Evolutionary conservation across 1,140 invertebrate species (phyloP), one percentile per base, ranked within the genome.

Genomic region (Eulimnadia texana): DNA sequence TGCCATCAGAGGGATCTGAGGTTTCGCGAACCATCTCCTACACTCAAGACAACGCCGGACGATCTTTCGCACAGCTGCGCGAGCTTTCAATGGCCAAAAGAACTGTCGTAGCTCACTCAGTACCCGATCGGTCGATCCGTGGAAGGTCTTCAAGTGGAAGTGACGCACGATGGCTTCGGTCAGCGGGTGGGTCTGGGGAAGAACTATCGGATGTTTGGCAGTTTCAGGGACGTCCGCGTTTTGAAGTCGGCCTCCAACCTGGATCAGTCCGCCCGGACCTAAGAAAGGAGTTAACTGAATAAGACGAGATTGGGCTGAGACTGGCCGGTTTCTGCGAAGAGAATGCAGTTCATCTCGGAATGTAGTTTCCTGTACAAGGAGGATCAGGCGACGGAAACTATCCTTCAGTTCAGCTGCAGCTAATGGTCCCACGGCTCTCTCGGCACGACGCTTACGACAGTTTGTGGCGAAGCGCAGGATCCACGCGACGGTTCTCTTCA

Each of bases 141-240:
- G 58, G 10, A 53, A 1, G 42, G 50, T n/a, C 13, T 28, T 27
- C 24, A n/a, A 22, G 19, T 52, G 58, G 13, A 23, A 19, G 16
- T 3, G 19, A 22, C 49, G 47, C 28, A 60, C 16, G 9, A 60
- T 27, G 6, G 25, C 2, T 9, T 19, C 9, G 3, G 22, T 25
- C 20, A 57, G 58, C 24, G 65, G 63, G 66, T 72, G 64, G 22
- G 67, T 68, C 10, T 64, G 29, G 24, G 71, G 69, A 33, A 72
- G 55, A 11, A 77, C 50, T 16, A 74, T 70, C 0, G 73, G 74
- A 67, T 76, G 72, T 63, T 72, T 73, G 23, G 68, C 65, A 25
- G 69, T 65, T 51, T 66, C 64, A 6, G 59, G 51, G 1, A 74
- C 56, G 10, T 67, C 33, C 1, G 74, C 64, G 27, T 69, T 59